Base-by-base conservation (phyloP, 2,888 invertebrate genomes). In the Junonia oenone region DNA sequence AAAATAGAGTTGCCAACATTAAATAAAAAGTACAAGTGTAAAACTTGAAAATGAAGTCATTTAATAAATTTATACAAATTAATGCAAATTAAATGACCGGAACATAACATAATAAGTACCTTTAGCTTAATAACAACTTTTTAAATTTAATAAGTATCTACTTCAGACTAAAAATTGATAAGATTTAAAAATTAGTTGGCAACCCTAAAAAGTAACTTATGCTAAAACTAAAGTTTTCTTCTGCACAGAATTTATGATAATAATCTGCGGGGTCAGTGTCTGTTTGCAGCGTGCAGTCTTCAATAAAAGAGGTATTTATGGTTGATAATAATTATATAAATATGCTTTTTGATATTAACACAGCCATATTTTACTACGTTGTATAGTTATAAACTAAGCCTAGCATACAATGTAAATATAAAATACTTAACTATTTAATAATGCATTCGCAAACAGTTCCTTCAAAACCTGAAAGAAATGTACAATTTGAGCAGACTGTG, bases 331-430 rank as follows among this genome's bases (percentile, higher is more conserved):
- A 75, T 76, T 73, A 77, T 73, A 75, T 74, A 78, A 82, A 80
- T 83, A 85, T 82, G 76, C 71, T 82, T 86, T 88, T 89, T 84
- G 87, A 87, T 85, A 83, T 83, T 76, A 82, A 83, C 90, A 89
- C 90, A 89, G 89, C 89, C 89, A 87, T 85, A 76, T 81, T 80
- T 81, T 78, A 73, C 75, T 72, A 68, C 64, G 62, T 66, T 66
- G 59, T 68, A 68, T 66, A 65, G 68, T 66, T 65, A 64, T 58
- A 19, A 57, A 63, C 66, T 68, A 65, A 67, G 49, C 63, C 59
- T 68, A 68, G 60, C 46, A 47, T 63, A 43, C 43, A 65, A 58
- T 58, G 61, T 63, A 60, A 61, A 59, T 67, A 68, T 63, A 63
- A 66, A 66, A 67, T 62, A 64, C 63, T 66, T 65, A 65, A 65